Evolutionary conservation across 2,888 invertebrate species (phyloP).

Genomic region (Leptarthrus brevirostris): DNA sequence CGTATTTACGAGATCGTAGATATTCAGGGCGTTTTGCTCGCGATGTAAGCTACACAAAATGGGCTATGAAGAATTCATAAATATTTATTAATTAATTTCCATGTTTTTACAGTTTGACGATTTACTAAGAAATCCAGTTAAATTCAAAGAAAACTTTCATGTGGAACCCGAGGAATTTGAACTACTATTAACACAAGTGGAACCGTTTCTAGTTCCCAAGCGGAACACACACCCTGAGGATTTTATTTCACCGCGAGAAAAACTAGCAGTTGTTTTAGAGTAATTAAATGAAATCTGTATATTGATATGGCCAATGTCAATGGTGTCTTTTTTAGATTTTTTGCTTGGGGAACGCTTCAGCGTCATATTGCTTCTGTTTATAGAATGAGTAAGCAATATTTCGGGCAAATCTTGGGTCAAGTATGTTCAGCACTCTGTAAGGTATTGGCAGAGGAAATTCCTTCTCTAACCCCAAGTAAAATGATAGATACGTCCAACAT

Average conservation of each 20-base stretch:
- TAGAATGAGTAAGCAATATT: constrained; percentile 46
- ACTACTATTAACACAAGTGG: not conserved
- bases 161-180: constrained; percentile 10
- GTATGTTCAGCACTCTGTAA: constrained; percentile 22
- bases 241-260: constrained; percentile 14
- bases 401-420: not conserved
- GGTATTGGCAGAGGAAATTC: not conserved
- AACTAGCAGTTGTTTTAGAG: constrained; percentile 39
- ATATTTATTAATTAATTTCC: not conserved
- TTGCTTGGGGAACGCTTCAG: constrained; percentile 40
- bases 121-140: constrained; percentile 11
- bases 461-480: not conserved
- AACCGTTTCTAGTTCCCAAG: constrained; percentile 12
- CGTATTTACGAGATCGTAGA: constrained; percentile 4
- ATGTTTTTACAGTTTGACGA: constrained; percentile 3
- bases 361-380: constrained; percentile 35
- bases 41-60: not conserved
- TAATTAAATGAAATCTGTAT: constrained; percentile 19
- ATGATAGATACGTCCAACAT: not conserved
- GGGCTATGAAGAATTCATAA: not conserved
- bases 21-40: not conserved
- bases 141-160: constrained; percentile 46
- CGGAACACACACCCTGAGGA: constrained; percentile 1
- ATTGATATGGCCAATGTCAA: no score
- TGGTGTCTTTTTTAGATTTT: not conserved